These are phyloP conservation scores for Smithornis capensis DNA, from an alignment of 2,113 vertebrate genomes.

Conservation along the genomic window DNA sequence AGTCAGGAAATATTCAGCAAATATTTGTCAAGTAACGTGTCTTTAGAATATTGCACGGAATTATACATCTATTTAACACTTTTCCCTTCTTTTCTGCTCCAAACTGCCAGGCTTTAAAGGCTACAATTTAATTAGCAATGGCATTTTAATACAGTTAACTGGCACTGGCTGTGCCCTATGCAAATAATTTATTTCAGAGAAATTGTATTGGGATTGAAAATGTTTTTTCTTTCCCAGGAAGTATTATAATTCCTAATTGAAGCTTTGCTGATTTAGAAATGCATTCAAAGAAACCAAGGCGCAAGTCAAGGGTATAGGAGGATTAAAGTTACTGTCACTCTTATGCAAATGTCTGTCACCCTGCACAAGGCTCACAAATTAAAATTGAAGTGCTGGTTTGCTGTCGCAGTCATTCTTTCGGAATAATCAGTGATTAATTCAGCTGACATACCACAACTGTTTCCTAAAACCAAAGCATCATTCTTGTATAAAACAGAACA, in stretches of 20 bases:
- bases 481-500: background rate
- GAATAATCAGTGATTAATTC: conserved; percentile 49
- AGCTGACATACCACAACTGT: conserved; percentile 5
- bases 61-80: conserved; percentile 2
- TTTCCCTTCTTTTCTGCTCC: background rate
- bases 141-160: conserved; percentile 17
- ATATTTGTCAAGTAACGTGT: conserved; percentile 29
- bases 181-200: conserved; percentile 13
- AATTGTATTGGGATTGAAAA: conserved; percentile 32
- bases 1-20: conserved; percentile 34
- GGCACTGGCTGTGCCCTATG: background rate
- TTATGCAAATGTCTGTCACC: conserved; percentile 56
- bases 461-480: conserved; percentile 15
- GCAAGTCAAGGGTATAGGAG: conserved; percentile 23
- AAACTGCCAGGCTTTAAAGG: conserved; percentile 3
- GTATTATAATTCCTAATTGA: conserved; percentile 49
- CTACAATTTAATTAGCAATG: background rate
- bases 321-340: conserved; percentile 60
- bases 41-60: conserved; percentile 1
- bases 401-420: conserved; percentile 29
- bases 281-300: conserved; percentile 34
- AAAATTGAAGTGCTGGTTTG: conserved; percentile 53
- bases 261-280: conserved; percentile 35
- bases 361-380: conserved; percentile 45
- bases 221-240: conserved; percentile 1